A percentile compares a stretch with the other conserved stretches of the same genome.
Conservation (phyloP, 2,888 invertebrate genomes). For the Chironomus riparius region DNA sequence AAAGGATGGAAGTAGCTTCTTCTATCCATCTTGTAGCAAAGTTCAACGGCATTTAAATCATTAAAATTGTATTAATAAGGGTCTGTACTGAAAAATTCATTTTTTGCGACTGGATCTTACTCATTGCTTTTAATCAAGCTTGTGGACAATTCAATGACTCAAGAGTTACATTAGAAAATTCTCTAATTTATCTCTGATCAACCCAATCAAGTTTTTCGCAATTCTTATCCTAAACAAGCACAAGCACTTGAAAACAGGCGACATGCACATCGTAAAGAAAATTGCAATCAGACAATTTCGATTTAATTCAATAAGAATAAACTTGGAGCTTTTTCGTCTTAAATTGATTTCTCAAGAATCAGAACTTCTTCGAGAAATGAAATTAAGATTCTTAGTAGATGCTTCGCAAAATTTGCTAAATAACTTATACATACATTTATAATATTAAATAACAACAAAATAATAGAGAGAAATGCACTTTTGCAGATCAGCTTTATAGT, state of each 20-base stretch:
- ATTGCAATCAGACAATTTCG: slow-evolving; percentile 21
- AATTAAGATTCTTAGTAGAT: not conserved
- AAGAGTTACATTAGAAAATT: no score
- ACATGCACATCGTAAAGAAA: not conserved
- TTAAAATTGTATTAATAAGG: no score
- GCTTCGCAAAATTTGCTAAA: not conserved
- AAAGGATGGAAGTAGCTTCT: not conserved
- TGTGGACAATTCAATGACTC: no score
- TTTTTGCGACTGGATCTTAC: no score
- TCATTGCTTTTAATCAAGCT: no score
- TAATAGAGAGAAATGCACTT: not conserved
- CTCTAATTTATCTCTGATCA: no score
- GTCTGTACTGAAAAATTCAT: no score
- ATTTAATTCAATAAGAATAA: slow-evolving; percentile 6
- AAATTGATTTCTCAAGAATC: slow-evolving; percentile 17
- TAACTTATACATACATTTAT: not conserved
- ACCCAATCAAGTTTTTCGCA: no score
- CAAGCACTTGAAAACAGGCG: not conserved
- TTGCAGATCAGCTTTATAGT: not conserved
- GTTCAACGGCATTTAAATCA: no score
- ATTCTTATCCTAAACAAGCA: no score
- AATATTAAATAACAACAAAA: not conserved
- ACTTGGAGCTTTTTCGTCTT: not conserved
- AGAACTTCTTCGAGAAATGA: not conserved
- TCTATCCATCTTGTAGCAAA: not conserved